These are phyloP conservation scores for Gasterosteus nipponicus DNA, from an alignment of 2,113 vertebrate species.

Conservation along the genomic window DNA sequence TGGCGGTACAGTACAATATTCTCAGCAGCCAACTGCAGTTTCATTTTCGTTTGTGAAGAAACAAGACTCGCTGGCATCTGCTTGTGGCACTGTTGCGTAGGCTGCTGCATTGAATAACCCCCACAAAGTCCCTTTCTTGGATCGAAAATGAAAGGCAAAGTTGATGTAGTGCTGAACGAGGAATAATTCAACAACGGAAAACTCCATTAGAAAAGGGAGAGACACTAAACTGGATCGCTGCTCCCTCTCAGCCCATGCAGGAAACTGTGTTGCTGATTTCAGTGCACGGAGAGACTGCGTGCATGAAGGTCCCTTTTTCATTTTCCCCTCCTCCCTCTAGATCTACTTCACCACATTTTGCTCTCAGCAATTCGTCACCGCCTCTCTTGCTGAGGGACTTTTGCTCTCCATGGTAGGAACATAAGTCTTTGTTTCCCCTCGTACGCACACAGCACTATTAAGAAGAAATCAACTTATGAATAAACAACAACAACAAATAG, in stretches of 20 bases:
- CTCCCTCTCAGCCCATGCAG: not conserved
- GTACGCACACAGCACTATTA: slow-evolving; percentile 81
- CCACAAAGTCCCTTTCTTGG: too few species aligned
- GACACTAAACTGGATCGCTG: not conserved
- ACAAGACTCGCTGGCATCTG: too few species aligned
- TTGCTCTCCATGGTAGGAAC: slow-evolving; percentile 42
- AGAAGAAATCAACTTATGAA: slow-evolving; percentile 82
- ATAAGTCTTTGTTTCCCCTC: slow-evolving; percentile 65
- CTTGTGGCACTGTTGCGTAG: too few species aligned
- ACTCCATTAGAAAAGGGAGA: not conserved
- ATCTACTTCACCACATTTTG: not conserved
- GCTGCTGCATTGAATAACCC: too few species aligned
- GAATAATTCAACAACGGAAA: not conserved
- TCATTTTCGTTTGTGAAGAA: too few species aligned
- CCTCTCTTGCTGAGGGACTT: slow-evolving; percentile 14
- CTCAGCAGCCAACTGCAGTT: too few species aligned
- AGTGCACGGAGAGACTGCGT: not conserved
- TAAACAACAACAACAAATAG: slow-evolving; percentile 63
- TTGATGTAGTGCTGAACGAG: not conserved
- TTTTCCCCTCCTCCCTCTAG: not conserved
- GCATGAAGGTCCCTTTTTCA: not conserved
- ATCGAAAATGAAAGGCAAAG: not conserved
- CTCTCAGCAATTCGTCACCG: not conserved
- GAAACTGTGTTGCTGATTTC: too few species aligned
- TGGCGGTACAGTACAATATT: not conserved